Evolutionary conservation across 2,797 vertebrate genomes (phyloP).

Genomic region (Artibeus jamaicensis): DNA sequence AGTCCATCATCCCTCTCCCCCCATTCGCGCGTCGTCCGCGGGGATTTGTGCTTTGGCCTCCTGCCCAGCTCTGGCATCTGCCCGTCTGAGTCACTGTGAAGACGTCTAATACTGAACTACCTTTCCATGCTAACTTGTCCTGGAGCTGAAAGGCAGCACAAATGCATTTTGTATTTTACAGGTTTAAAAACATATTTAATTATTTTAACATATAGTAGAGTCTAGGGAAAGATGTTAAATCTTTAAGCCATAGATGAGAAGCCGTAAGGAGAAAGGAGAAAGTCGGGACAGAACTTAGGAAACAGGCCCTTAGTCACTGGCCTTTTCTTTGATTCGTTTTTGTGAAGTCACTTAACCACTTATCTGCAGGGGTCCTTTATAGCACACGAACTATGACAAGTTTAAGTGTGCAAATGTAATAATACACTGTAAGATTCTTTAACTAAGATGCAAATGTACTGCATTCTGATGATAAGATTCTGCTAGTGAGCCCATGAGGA

Average conservation of each 20-base stretch:
- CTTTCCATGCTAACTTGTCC: background rate
- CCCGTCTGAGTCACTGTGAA: background rate
- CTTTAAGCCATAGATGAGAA: background rate
- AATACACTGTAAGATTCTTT: background rate
- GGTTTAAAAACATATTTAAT: background rate
- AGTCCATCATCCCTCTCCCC: background rate
- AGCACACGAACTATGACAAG: background rate
- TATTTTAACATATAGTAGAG: background rate
- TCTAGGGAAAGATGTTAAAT: background rate
- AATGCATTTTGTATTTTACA: slow-evolving; percentile 8
- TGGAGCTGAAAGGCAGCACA: background rate
- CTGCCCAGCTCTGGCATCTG: background rate
- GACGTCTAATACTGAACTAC: background rate
- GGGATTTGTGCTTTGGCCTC: background rate
- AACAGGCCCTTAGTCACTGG: background rate
- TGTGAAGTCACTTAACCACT: background rate
- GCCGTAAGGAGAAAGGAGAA: background rate
- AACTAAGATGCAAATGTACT: background rate
- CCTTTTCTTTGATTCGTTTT: slow-evolving; percentile 30
- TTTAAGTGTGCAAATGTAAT: background rate
- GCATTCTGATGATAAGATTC: background rate
- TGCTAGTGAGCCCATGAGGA: background rate
- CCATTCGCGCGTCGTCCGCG: accelerated
- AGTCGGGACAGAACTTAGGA: background rate
- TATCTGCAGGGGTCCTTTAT: background rate